Evolutionary conservation across 1,140 invertebrate genomes (phyloP).

Genomic region (Octopus sinensis): DNA sequence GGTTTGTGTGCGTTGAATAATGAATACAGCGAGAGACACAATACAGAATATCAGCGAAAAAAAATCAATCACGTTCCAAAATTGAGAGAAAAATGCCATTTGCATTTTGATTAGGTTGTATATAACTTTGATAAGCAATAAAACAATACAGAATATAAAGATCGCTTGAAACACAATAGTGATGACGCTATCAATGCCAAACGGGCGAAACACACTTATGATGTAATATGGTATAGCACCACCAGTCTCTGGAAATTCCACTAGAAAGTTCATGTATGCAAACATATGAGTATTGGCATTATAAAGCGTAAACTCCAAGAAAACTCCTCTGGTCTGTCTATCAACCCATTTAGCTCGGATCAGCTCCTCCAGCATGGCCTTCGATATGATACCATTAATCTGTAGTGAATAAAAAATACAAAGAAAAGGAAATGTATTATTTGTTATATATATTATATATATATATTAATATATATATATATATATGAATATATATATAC

Average conservation of each 20-base stretch:
- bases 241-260: slow-evolving; percentile 59
- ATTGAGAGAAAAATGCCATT: slow-evolving; percentile 24
- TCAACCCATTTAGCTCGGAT: slow-evolving; percentile 58
- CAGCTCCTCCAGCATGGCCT: slow-evolving; percentile 44
- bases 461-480: too few relatives aligned
- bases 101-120: slow-evolving; percentile 15
- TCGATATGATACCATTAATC: not conserved
- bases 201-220: slow-evolving; percentile 24
- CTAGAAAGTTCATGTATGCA: slow-evolving; percentile 28
- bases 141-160: slow-evolving; percentile 19
- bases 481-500: too few relatives aligned
- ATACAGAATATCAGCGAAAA: slow-evolving; percentile 19
- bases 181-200: slow-evolving; percentile 20
- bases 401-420: not conserved
- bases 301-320: slow-evolving; percentile 61
- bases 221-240: slow-evolving; percentile 31
- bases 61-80: slow-evolving; percentile 30
- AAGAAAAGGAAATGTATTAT: too few relatives aligned
- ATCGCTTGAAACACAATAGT: slow-evolving; percentile 25
- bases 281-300: slow-evolving; percentile 54
- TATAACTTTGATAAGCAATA: slow-evolving; percentile 16
- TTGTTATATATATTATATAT: too few relatives aligned
- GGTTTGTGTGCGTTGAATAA: slow-evolving; percentile 20
- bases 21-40: slow-evolving; percentile 20
- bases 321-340: slow-evolving; percentile 57